Evolutionary conservation across 2,888 invertebrate species (phyloP), one percentile per base, ranked within the genome.

Genomic region (Nymphalis urticae): DNA sequence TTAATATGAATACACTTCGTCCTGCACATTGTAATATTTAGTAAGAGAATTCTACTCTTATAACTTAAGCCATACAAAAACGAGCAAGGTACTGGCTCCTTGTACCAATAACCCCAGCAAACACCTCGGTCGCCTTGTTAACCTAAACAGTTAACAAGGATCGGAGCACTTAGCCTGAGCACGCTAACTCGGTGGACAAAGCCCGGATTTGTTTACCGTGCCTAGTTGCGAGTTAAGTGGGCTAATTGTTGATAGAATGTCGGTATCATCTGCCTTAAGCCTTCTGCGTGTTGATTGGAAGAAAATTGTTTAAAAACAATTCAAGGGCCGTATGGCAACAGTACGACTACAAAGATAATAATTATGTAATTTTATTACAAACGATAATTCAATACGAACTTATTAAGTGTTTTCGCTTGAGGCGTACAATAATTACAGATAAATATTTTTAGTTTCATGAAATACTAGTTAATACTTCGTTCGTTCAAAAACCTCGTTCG

Each of bases 111-210:
- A 62, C 71, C 73, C 50, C 48, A 66, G 85, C 79, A 88, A 87
- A 87, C 85, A 88, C 74, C 78, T 78, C 83, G 79, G 84, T 85
- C 85, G 82, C 79, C 89, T 89, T 90, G 91, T 92, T 92, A 92
- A 89, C 87, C 87, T 85, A 86, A 89, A 83, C 84, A 82, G 86
- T 92, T 92, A 92, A 91, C 90, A 87, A 92, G 91, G 88, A 90
- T 90, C 90, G 87, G 78, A 85, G 85, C 90, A 91, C 90, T 92
- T 92, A 92, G 91, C 88, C 74, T 72, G 64, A 62, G 67, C 73
- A 68, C 77, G 87, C 81, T 92, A 92, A 92, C 84, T 73, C 75
- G 74, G 85, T 81, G 89, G 90, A 92, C 92, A 92, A 92, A 92
- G 91, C 84, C 77, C 58, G 81, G 86, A 81, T 83, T 78, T 89